phyloP scores from a whole-genome alignment of 2,797 vertebrate species.

The Tachyglossus aculeatus region DNA sequence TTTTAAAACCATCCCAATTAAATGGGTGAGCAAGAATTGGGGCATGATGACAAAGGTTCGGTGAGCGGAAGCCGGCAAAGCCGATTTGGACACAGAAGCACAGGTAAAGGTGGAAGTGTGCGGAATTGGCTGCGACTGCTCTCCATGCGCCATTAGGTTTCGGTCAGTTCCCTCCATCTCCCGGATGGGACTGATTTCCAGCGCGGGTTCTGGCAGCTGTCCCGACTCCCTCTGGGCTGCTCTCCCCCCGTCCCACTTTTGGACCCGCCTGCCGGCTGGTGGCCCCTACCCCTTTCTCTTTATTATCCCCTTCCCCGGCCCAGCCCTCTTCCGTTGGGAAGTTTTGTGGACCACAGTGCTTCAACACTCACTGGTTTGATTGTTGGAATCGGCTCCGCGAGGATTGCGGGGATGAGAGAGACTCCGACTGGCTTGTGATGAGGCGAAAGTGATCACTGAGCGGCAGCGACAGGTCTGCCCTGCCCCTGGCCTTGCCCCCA shows the following conservation, averaged over 20 bases:
- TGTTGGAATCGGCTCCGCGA: neutral
- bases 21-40: neutral
- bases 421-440: neutral
- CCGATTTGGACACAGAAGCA: neutral
- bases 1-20: neutral
- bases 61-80: neutral
- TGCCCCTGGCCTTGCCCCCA: too few relatives aligned
- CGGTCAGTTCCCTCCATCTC: neutral
- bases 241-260: neutral
- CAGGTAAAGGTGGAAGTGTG: neutral
- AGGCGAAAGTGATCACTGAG: neutral
- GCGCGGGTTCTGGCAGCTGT: neutral
- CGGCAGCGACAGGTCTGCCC: neutral
- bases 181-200: neutral
- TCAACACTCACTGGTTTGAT: neutral
- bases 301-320: too few relatives aligned
- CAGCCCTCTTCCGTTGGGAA: neutral
- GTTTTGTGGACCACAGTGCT: neutral
- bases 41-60: neutral
- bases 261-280: neutral
- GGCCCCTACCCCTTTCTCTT: neutral
- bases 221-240: neutral
- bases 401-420: neutral
- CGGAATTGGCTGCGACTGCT: neutral
- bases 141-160: neutral